Base-by-base conservation (phyloP, 2,888 invertebrate species). In the Thalpophila matura region DNA sequence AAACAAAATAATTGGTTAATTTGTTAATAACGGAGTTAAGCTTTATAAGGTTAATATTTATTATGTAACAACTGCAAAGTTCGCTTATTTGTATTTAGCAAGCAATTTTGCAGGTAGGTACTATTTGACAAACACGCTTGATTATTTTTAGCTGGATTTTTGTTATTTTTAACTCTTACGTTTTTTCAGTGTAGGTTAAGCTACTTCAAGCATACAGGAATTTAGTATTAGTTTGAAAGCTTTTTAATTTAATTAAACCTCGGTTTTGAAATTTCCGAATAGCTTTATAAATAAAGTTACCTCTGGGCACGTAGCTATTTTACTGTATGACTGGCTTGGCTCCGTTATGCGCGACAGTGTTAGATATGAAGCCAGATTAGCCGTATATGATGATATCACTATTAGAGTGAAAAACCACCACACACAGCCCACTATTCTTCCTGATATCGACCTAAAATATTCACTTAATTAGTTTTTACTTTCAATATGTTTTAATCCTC, bases 361-460 rank as follows among this genome's bases (percentile, higher is more conserved):
- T 57, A 99, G 96, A 89, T 99, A 99, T 9, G 99, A 99, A 14
- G 99, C 98, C 87, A 99, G 95, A 91, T 99, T 99, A 74, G 99
- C 99, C 27, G 99, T 99, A 91, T 99, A 99, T 27, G 99, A 99
- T 20, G 99, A 99, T 81, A 99, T 98, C 53, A 99, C 96, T 82
- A 99, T 98, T 69, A 99, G 95, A 0, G 99, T 98, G 91, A 99
- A 99, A 91, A 99, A 99, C 99, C 99, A 99, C 99, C 99, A 99
- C 3, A 99, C 99, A 24, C 98, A 97, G 37, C 99, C 98, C 0
- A 99, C 99, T 76, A 99, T 99, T 51, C 99, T 96, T 1, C 98
- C 98, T 4, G 98, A 98, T 62, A 97, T 95, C 1, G 98, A 98
- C 84, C 98, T 96, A 81, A 49, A 88, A 86, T 53, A 54, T 43